Base-by-base conservation (phyloP, 2,888 invertebrate genomes). In the Eueremaeus valkanovi region DNA sequence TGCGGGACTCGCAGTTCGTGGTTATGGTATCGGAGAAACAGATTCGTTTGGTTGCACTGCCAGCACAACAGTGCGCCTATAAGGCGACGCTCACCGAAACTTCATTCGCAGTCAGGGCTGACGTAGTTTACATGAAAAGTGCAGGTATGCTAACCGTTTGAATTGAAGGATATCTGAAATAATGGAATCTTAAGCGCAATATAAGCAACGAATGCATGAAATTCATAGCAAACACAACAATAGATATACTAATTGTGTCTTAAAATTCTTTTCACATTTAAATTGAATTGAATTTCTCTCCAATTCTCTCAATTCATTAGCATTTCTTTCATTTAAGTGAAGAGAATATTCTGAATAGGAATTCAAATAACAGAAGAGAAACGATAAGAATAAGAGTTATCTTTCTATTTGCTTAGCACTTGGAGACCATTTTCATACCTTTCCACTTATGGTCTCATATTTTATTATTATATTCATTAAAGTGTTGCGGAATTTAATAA, bases 21-120 rank as follows among this genome's bases (percentile, higher is more conserved):
- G 93, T 95, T 74, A 89, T 97, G 80, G 91, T 92, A 78, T 95
- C 95, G 77, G 96, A 97, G 86, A 95, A 95, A 85, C 93, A 96
- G 86, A 94, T 93, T 78, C 88, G 93, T 81, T 92, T 96, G 79
- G 91, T 96, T 79, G 93, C 94, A 79, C 88, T 96, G 83, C 96
- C 96, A 79, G 94, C 95, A 81, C 96, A 96, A 85, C 93, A 92
- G 84, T 95, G 94, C 86, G 90, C 78, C n/a, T 95, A 93, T 86
- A 89, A 94, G 81, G 92, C 92, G 84, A 94, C 94, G 85, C 88
- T 97, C 81, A 84, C 85, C n/a, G 95, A 96, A 82, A 89, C 90
- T 13, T 93, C 95, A 85, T 93, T 94, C 85, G 94, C 95, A 78
- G 92, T 95, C 79, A 93, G 93, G 85, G 93, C 95, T 77, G 95